Evolutionary conservation across 2,797 vertebrate species (phyloP).

Genomic region (Enteromius paludinosus): DNA sequence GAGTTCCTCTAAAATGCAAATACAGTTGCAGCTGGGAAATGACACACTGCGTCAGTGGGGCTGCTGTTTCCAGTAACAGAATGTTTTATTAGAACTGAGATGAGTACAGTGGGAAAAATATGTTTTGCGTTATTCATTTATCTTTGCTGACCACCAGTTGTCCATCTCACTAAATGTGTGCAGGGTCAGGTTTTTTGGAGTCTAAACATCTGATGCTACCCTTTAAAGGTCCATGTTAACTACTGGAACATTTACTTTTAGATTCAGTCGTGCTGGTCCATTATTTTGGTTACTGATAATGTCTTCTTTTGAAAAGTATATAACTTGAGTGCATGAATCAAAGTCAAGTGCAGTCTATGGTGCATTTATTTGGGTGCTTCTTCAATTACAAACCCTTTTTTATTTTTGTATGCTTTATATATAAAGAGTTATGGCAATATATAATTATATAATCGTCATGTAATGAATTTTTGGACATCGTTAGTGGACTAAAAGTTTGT

Average conservation of each 20-base stretch:
- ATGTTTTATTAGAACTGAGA: constrained; percentile 29
- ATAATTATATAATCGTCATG: not conserved
- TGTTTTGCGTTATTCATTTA: not conserved
- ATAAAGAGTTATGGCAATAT: not conserved
- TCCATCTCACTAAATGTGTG: constrained; percentile 4
- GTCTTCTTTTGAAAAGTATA: constrained; percentile 10
- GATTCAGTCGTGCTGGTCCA: not conserved
- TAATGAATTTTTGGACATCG: not conserved
- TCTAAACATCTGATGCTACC: constrained; percentile 44
- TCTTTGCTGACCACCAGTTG: constrained; percentile 6
- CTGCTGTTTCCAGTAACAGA: constrained; percentile 34
- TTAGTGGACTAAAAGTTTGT: not conserved
- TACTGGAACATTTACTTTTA: constrained; percentile 43
- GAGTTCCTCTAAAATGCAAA: constrained; percentile 22
- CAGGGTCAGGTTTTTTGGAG: constrained; percentile 29
- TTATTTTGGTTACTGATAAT: not conserved
- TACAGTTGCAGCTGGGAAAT: constrained; percentile 25
- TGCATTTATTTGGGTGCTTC: not conserved
- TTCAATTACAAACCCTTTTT: not conserved
- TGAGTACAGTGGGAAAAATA: constrained; percentile 23
- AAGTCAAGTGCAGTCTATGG: not conserved
- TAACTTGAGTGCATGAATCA: not conserved
- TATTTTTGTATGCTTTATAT: too few species aligned
- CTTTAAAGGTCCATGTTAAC: constrained; percentile 7
- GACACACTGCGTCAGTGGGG: constrained; percentile 22